These are phyloP conservation scores for Drepana falcataria DNA, from an alignment of 2,888 invertebrate genomes.

Conservation along the genomic window DNA sequence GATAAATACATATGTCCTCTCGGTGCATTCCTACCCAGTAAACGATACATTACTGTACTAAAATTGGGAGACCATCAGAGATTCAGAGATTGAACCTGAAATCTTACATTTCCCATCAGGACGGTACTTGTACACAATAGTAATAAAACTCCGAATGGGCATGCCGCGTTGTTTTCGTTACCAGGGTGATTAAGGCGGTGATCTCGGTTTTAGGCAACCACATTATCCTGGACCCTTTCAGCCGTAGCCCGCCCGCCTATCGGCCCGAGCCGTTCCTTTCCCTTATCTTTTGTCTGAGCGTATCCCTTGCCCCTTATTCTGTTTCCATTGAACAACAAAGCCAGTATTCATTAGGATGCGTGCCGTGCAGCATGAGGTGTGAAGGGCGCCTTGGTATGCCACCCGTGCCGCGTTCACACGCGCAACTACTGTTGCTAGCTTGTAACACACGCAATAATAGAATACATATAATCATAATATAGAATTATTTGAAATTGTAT, in stretches of 20 bases:
- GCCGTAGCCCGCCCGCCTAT: constrained; percentile 1
- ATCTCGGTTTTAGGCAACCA: background rate
- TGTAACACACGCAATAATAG: no score
- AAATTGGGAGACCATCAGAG: no score
- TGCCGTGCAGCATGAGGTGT: constrained; percentile 10
- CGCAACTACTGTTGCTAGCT: background rate
- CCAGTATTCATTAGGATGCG: constrained; percentile 38
- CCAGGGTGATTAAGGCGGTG: background rate
- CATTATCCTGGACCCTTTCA: background rate
- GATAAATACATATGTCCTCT: no score
- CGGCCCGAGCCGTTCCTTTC: constrained; percentile 14
- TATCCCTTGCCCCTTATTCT: constrained; percentile 9
- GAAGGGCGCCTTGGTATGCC: background rate
- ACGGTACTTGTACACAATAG: no score
- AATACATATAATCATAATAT: background rate
- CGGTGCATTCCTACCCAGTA: no score
- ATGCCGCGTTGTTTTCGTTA: background rate
- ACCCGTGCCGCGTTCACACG: background rate
- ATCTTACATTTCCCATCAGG: no score
- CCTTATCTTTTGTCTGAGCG: constrained; percentile 17
- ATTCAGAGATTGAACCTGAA: no score
- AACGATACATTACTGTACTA: no score
- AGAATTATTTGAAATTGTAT: background rate
- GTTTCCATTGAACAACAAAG: constrained; percentile 31
- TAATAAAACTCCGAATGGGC: no score